Percentiles rank a stretch among this genome's conserved stretches.
Conservation (phyloP, 1,140 invertebrate genomes). For the Vanessa atalanta region DNA sequence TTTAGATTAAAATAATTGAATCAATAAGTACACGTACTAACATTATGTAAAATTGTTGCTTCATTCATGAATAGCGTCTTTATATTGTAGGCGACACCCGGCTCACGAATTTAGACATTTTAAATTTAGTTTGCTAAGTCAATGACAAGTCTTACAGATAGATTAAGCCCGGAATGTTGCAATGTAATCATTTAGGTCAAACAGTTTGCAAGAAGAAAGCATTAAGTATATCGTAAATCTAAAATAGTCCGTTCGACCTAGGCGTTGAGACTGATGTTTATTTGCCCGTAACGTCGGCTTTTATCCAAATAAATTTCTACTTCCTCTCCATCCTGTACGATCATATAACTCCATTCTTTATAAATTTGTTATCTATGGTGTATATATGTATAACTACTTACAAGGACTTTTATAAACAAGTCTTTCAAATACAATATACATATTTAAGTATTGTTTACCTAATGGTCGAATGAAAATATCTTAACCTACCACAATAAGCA, state of each 20-base stretch:
- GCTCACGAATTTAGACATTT: slow-evolving; percentile 37
- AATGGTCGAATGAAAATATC: too few species aligned
- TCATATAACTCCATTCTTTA: not conserved
- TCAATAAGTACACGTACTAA: not conserved
- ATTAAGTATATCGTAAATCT: slow-evolving; percentile 27
- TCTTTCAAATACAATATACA: too few species aligned
- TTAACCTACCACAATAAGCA: not conserved
- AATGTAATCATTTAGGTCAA: slow-evolving; percentile 49
- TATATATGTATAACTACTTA: not conserved
- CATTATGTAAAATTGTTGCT: not conserved
- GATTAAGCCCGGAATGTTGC: slow-evolving; percentile 41
- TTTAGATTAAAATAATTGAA: not conserved
- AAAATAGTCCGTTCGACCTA: slow-evolving; percentile 29
- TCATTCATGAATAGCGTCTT: slow-evolving; percentile 35
- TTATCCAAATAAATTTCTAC: not conserved
- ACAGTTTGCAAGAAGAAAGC: slow-evolving; percentile 30
- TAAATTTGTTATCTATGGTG: not conserved
- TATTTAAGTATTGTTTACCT: too few species aligned
- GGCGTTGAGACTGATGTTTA: slow-evolving; percentile 22
- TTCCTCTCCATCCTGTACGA: not conserved
- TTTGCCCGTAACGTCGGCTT: not conserved
- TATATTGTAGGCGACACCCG: slow-evolving; percentile 26
- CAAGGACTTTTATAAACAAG: too few species aligned
- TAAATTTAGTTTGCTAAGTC: slow-evolving; percentile 46
- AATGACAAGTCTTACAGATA: slow-evolving; percentile 42